Base-by-base conservation (phyloP, 2,113 vertebrate genomes). In the Merops nubicus region DNA sequence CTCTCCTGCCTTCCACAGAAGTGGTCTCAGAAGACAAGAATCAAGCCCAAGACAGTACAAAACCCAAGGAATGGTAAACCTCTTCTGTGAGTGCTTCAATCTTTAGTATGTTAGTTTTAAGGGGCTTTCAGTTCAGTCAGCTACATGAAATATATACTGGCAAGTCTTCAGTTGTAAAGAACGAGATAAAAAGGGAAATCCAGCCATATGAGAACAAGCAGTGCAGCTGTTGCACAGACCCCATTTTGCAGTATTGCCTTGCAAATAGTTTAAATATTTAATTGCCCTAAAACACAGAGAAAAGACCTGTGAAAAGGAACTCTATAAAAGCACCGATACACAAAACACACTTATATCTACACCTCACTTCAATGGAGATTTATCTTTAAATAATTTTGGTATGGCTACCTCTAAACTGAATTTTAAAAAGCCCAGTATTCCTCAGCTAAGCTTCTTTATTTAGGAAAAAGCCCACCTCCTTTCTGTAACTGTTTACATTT, bases 221-320 rank as follows among this genome's bases (percentile, higher is more conserved):
- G 22, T 34, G 36, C 96, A 98, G 96, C 97, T 98, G 97, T 51
- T 96, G 43, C 57, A 95, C 63, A 89, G 88, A 93, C 23, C 29
- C 84, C 96, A 70, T 93, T 82, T 77, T 97, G 70, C 76, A 85
- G 85, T 95, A 97, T 98, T 85, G 97, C 91, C 92, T 97, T 97
- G 93, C 96, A 96, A 94, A 88, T 21, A 84, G 59, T 82, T 63
- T 96, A 97, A 98, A 97, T 97, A 97, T 97, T 98, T 98, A 69
- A 98, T 84, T 93, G 85, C 59, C 96, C 74, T 96, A 93, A 91
- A 95, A 93, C 51, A 92, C 23, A 95, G 40, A 87, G 79, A 94
- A 89, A 92, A 64, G 45, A 96, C 15, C 57, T 57, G 36, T 72
- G 53, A 95, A 95, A 80, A 94, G 15, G 12, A 84, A 26, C 15